Evolutionary conservation across 2,113 vertebrate species (phyloP), one percentile per base, ranked within the genome.

Genomic region (Delphinus delphis): DNA sequence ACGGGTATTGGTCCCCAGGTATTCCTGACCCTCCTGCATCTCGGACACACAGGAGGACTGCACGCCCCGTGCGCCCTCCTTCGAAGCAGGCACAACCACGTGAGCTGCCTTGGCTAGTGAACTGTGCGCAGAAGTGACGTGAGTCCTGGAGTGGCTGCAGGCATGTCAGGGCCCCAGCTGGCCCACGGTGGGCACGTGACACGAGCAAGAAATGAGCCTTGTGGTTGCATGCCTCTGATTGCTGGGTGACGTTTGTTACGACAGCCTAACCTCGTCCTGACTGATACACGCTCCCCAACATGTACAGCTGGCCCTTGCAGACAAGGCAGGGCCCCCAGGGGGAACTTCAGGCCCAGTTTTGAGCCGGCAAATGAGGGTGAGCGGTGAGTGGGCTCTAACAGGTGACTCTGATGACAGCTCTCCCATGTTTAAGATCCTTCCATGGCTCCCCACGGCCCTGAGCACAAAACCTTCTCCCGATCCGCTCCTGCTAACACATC

Each of bases 401-500:
- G 10, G 31, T 2, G 5, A 62, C 17, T 44, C 79, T 60, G 31
- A 41, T 33, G 26, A 8, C 7, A 20, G 10, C 41, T 8, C 55
- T 55, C 44, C 36, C 53, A 17, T 26, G 11, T 23, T 58, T 58
- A 38, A 67, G 6, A 47, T 33, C 47, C 53, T 47, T 68, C 55
- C 41, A 0, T 7, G 41, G 41, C 23, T 31, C 65, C 44, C 20
- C 1, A 1, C 1, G 26, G 58, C 71, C 62, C 93, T 88, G 5
- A 12, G 41, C 33, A 44, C 47, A 18, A 62, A 41, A 13, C 8
- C 65, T 18, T 38, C 41, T 18, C 47, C 2, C 0, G 0, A 23
- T 2, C 26, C 1, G n/a, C 55, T 67, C 44, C 38, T 5, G 60
- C 21, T n/a, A 7, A 85, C 62, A 9, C 9, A n/a, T 74, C 82